Percentiles rank a stretch among this genome's conserved stretches.
Evolutionary conservation across 2,888 invertebrate genomes (phyloP).

Genomic region (Dusona sp.): DNA sequence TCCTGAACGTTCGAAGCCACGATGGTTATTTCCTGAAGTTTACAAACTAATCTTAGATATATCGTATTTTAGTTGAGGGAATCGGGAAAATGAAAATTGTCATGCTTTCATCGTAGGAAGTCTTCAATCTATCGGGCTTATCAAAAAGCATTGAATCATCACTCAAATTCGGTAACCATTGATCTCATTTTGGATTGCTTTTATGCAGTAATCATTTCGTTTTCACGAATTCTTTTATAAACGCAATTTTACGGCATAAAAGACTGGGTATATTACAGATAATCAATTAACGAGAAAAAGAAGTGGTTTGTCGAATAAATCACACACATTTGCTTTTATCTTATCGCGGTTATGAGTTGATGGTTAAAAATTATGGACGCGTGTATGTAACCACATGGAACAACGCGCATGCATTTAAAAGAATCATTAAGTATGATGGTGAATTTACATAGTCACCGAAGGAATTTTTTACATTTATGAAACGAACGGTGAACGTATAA

Average conservation of each 20-base stretch:
- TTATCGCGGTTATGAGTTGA: not conserved
- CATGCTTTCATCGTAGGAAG: slow-evolving; percentile 8
- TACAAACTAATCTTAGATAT: slow-evolving; percentile 78
- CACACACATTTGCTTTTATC: not conserved
- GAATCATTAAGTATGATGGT: not conserved
- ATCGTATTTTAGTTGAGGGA: slow-evolving; percentile 66
- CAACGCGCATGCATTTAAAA: not conserved
- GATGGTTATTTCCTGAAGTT: slow-evolving; percentile 78
- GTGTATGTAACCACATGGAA: not conserved
- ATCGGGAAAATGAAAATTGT: slow-evolving; percentile 16
- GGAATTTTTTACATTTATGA: not conserved
- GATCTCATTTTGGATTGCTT: not conserved
- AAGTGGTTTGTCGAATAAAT: not conserved
- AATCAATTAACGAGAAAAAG: not conserved
- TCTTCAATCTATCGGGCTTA: slow-evolving; percentile 18
- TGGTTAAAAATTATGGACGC: not conserved
- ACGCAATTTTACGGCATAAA: not conserved
- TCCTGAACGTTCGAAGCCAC: slow-evolving; percentile 44
- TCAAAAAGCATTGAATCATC: not conserved
- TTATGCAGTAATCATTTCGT: not conserved
- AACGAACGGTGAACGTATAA: not conserved
- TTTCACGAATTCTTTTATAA: not conserved
- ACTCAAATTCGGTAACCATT: not conserved
- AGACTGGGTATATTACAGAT: not conserved
- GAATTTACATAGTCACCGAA: not conserved